Conservation (phyloP, 2,888 invertebrate genomes). For the Mechanitis mazaeus region DNA sequence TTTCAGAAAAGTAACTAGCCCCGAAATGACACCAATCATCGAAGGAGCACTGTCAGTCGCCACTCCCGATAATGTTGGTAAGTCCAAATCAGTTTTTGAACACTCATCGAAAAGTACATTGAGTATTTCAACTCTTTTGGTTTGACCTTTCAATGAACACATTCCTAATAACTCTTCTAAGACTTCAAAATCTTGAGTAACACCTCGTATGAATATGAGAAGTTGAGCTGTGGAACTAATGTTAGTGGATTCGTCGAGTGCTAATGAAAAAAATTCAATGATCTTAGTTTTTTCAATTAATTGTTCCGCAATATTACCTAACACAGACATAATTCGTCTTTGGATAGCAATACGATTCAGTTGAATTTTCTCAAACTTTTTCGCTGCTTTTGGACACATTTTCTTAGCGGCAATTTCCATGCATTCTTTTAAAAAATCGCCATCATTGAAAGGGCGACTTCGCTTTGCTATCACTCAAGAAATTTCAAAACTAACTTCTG, state of each 20-base stretch:
- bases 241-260: too few species aligned
- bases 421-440: too few species aligned
- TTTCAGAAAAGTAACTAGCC: slow-evolving; percentile 23
- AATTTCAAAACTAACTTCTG: too few species aligned
- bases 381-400: too few species aligned
- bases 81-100: slow-evolving; percentile 20
- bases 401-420: too few species aligned
- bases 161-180: slow-evolving; percentile 1
- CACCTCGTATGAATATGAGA: too few species aligned
- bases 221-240: too few species aligned
- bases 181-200: neutral
- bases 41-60: slow-evolving; percentile 30
- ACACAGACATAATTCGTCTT: neutral
- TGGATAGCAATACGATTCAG: neutral
- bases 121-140: slow-evolving; percentile 23
- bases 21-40: slow-evolving; percentile 24
- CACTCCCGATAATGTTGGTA: slow-evolving; percentile 19
- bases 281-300: neutral
- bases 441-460: too few species aligned
- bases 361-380: too few species aligned
- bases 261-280: too few species aligned
- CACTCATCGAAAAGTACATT: slow-evolving; percentile 24
- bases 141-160: slow-evolving; percentile 24
- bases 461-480: too few species aligned
- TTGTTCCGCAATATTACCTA: neutral